Evolutionary conservation across 2,797 vertebrate species (phyloP).

Genomic region (Mareca penelope): DNA sequence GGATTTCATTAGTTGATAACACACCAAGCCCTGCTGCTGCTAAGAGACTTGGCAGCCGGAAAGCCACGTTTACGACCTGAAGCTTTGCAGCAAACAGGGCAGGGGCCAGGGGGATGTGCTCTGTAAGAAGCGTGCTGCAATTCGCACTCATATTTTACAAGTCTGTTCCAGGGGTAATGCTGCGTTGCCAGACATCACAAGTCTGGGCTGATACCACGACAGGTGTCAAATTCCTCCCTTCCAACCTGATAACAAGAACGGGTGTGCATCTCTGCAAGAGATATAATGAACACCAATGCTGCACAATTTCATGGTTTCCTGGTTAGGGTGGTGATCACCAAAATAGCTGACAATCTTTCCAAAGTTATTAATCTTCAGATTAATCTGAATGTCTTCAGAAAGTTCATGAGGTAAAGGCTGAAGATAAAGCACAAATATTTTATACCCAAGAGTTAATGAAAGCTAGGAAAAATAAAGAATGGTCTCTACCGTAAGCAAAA

Average conservation of each 20-base stretch:
- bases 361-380: background rate
- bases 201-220: accelerated
- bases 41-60: background rate
- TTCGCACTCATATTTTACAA: background rate
- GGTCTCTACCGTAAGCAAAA: background rate
- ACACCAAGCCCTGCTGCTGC: background rate
- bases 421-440: background rate
- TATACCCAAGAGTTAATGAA: background rate
- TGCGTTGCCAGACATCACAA: background rate
- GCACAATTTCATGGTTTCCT: background rate
- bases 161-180: background rate
- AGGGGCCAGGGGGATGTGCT: background rate
- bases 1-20: background rate
- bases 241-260: background rate
- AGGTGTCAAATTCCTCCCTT: background rate
- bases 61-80: background rate
- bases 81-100: background rate
- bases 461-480: background rate
- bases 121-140: background rate
- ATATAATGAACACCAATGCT: background rate
- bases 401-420: background rate
- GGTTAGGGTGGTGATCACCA: background rate
- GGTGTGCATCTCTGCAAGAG: background rate
- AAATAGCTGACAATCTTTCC: background rate
- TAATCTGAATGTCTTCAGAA: background rate